Percentiles rank a stretch among this genome's conserved stretches.
Conservation (phyloP, 2,888 invertebrate species). For the Apoderus coryli region DNA sequence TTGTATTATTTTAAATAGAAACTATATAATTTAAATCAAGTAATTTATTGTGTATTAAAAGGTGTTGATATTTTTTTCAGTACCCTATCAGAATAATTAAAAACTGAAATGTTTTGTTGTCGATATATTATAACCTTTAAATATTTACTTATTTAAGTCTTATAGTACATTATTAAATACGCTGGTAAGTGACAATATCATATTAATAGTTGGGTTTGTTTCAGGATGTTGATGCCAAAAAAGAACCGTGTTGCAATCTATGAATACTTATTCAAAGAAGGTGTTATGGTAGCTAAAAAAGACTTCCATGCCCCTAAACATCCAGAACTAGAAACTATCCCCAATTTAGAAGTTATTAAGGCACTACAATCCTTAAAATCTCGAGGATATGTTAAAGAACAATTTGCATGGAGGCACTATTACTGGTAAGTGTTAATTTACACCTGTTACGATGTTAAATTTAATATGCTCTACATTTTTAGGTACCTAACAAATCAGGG, state of each 20-base stretch:
- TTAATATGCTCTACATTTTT: conserved; percentile 14
- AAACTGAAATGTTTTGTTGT: no score
- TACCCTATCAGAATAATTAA: no score
- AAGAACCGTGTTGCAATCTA: conserved; percentile 92
- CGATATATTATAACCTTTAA: no score
- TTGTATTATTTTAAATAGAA: conserved; percentile 1
- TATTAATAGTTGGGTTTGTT: no score
- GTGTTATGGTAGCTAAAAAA: conserved; percentile 98
- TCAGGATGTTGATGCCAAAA: conserved; percentile 99
- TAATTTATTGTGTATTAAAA: neutral
- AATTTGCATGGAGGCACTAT: conserved; percentile 99
- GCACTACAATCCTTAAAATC: conserved; percentile 95
- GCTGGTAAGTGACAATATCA: no score
- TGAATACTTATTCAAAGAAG: conserved; percentile 97
- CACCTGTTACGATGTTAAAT: neutral
- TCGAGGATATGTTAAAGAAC: conserved; percentile 94
- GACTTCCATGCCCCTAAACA: conserved; percentile 98
- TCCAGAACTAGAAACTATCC: conserved; percentile 85
- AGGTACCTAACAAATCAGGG: conserved; percentile 95
- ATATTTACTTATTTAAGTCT: neutral
- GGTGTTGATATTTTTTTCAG: no score
- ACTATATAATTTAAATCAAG: neutral
- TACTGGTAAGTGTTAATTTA: conserved; percentile 60
- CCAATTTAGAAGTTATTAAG: conserved; percentile 97
- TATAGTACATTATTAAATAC: no score